Conservation (phyloP, 2,888 invertebrate species). For the Glyphotaelius pellucidus region DNA sequence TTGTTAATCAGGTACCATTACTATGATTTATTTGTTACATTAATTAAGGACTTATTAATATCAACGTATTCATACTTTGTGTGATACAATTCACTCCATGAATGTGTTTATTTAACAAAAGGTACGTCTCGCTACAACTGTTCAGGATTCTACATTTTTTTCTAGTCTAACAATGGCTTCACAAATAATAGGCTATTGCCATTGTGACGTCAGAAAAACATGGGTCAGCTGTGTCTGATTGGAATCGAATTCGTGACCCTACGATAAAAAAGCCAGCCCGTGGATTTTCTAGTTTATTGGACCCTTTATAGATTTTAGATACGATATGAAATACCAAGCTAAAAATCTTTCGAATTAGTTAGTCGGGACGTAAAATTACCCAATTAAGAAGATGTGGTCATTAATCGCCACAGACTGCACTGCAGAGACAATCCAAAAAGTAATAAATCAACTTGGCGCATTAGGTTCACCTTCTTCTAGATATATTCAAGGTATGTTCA, state of each 20-base stretch:
- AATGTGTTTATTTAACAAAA: not conserved
- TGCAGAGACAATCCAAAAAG: not conserved
- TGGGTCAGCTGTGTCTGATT: not conserved
- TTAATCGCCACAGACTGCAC: not conserved
- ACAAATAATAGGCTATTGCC: not conserved
- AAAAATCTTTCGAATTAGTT: not conserved
- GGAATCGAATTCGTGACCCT: not conserved
- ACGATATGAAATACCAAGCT: no score
- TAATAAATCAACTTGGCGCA: slow-evolving; percentile 39
- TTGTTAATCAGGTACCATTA: not conserved
- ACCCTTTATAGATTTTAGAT: not conserved
- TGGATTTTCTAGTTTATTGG: not conserved
- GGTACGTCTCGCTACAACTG: not conserved
- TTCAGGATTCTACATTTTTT: not conserved
- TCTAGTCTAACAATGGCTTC: not conserved
- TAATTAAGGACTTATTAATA: not conserved
- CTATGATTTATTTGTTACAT: not conserved
- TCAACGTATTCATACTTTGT: not conserved
- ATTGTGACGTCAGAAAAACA: not conserved
- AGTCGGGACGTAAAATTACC: not conserved
- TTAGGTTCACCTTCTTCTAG: not conserved
- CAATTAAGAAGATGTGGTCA: not conserved
- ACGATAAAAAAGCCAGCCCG: not conserved
- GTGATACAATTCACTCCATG: not conserved
- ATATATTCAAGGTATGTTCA: not conserved